Percentiles rank a stretch among this genome's conserved stretches.
phyloP scores from a whole-genome alignment of 2,113 vertebrate species.

The Hipposideros armiger region DNA sequence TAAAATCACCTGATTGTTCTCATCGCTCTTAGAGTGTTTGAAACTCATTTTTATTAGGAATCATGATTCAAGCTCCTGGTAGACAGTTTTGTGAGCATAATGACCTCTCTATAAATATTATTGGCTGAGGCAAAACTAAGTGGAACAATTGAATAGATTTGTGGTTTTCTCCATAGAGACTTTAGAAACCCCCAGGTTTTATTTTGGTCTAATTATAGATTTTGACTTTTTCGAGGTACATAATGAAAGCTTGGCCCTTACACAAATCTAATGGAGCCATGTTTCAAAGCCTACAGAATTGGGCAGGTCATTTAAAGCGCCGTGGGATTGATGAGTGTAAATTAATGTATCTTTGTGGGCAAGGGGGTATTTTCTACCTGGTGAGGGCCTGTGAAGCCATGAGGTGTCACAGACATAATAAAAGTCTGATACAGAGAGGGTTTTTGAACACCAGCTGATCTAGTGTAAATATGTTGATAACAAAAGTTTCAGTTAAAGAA shows the following conservation, averaged over 20 bases:
- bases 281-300: slow-evolving; percentile 17
- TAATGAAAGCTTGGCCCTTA: slow-evolving; percentile 9
- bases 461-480: neutral
- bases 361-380: neutral
- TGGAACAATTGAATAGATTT: slow-evolving; percentile 45
- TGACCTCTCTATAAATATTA: slow-evolving; percentile 41
- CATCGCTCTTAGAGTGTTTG: neutral
- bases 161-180: slow-evolving; percentile 46
- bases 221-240: slow-evolving; percentile 30
- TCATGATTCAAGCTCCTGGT: slow-evolving; percentile 24
- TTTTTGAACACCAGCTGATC: neutral
- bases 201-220: slow-evolving; percentile 48
- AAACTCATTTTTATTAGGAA: slow-evolving; percentile 40
- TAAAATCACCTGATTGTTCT: slow-evolving; percentile 38
- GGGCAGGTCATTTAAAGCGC: neutral
- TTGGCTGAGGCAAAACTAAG: slow-evolving; percentile 21
- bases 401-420: neutral
- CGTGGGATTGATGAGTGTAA: neutral
- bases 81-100: slow-evolving; percentile 32
- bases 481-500: neutral
- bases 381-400: neutral
- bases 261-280: slow-evolving; percentile 22
- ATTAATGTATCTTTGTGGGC: neutral
- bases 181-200: slow-evolving; percentile 50
- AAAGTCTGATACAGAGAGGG: neutral